A percentile compares a stretch with the other conserved stretches of the same genome.
These are phyloP conservation scores for Athripsodes cinereus DNA, from an alignment of 2,888 invertebrate species.

Conservation along the genomic window DNA sequence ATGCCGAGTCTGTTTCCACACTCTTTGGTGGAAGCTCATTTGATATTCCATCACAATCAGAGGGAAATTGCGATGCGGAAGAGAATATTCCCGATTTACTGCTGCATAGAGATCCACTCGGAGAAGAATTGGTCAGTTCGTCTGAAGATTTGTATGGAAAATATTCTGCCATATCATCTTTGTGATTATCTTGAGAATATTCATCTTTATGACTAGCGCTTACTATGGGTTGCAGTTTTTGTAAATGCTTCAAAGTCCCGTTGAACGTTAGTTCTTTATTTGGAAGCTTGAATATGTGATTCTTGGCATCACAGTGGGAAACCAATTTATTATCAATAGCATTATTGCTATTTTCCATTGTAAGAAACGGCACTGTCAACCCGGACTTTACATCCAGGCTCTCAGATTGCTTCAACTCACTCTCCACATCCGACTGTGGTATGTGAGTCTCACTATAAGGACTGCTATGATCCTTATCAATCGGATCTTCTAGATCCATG, in stretches of 20 bases:
- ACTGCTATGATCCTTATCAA: slow-evolving; percentile 5
- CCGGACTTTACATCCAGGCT: not conserved
- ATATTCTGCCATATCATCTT: slow-evolving; percentile 16
- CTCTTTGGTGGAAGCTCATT: not conserved
- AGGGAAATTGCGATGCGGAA: slow-evolving; percentile 53
- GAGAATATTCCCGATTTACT: slow-evolving; percentile 36
- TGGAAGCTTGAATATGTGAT: slow-evolving; percentile 42
- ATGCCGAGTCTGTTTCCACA: not conserved
- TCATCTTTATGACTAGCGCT: slow-evolving; percentile 34
- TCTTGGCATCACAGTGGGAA: slow-evolving; percentile 36
- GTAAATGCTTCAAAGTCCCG: slow-evolving; percentile 46
- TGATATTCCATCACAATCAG: slow-evolving; percentile 28
- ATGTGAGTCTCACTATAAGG: not conserved
- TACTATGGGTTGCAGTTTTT: slow-evolving; percentile 44
- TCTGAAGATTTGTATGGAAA: slow-evolving; percentile 20
- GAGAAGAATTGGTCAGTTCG: slow-evolving; percentile 17
- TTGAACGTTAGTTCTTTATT: slow-evolving; percentile 46
- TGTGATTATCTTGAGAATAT: slow-evolving; percentile 5
- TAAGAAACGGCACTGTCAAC: slow-evolving; percentile 27
- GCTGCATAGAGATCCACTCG: slow-evolving; percentile 12
- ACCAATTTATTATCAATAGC: slow-evolving; percentile 39
- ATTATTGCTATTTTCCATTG: slow-evolving; percentile 51
- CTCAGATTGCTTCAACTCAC: slow-evolving; percentile 7
- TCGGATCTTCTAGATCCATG: not conserved
- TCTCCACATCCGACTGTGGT: not conserved